These are phyloP conservation scores for Nomada flava DNA, from an alignment of 2,888 invertebrate genomes.

Conservation along the genomic window DNA sequence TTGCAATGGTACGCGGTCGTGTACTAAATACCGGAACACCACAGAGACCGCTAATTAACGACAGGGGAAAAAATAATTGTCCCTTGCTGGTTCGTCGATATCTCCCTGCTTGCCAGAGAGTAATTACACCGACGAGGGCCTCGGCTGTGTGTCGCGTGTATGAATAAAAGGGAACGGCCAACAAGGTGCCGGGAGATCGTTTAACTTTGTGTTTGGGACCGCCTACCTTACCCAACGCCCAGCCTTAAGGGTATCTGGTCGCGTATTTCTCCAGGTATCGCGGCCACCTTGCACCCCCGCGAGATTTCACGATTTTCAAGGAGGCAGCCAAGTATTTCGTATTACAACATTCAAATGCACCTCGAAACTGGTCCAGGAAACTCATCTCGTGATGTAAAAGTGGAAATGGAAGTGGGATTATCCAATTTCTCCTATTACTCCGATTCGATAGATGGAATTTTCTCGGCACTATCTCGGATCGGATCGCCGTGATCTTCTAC, in stretches of 20 bases:
- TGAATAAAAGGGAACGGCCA: constrained; percentile 51
- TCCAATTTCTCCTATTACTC: background rate
- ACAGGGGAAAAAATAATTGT: constrained; percentile 53
- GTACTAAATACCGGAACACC: constrained; percentile 23
- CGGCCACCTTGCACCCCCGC: background rate
- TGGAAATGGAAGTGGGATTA: constrained; percentile 2
- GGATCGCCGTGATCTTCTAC: constrained; percentile 16
- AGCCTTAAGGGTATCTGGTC: constrained; percentile 13
- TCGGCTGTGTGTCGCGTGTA: constrained; percentile 39
- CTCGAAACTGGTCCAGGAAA: too few relatives aligned
- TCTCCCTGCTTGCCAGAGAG: constrained; percentile 46
- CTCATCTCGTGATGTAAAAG: too few relatives aligned
- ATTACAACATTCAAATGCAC: too few relatives aligned
- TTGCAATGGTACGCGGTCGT: constrained; percentile 7
- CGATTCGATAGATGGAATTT: constrained; percentile 11
- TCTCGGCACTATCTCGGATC: constrained; percentile 1
- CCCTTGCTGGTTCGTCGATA: constrained; percentile 46
- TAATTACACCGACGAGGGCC: constrained; percentile 41
- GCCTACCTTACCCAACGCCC: constrained; percentile 38
- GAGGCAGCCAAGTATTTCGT: too few relatives aligned
- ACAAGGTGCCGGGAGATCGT: constrained; percentile 51
- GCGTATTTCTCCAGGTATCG: constrained; percentile 11
- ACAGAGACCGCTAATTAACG: constrained; percentile 51
- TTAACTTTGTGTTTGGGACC: constrained; percentile 50
- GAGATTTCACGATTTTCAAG: background rate